Evolutionary conservation across 2,113 vertebrate species (phyloP).

Genomic region (Scomber scombrus): DNA sequence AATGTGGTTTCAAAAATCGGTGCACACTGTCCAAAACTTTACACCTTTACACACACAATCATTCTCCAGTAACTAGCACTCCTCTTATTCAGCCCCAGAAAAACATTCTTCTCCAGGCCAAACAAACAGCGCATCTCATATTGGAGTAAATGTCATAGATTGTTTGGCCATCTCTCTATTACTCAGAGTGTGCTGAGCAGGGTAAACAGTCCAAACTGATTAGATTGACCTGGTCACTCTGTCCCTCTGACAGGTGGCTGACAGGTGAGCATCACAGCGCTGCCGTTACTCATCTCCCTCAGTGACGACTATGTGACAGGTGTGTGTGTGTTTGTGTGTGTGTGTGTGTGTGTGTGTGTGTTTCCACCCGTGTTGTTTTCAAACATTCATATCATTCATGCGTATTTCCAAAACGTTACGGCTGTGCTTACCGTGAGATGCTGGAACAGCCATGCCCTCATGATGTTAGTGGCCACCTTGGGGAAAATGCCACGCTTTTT

Average conservation of each 20-base stretch:
- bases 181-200: constrained; percentile 63
- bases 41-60: background rate
- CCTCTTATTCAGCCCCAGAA: constrained; percentile 11
- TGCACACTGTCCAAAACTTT: too few relatives aligned
- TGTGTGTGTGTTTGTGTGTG: constrained; percentile 17
- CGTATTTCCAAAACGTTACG: constrained; percentile 6
- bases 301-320: constrained; percentile 63
- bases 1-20: background rate
- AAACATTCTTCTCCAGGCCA: constrained; percentile 33
- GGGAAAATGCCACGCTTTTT: constrained; percentile 99
- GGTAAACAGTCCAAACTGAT: constrained; percentile 76
- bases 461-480: constrained; percentile 99
- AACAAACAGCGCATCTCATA: constrained; percentile 38
- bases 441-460: constrained; percentile 99
- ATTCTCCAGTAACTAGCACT: constrained; percentile 13
- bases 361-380: constrained; percentile 11
- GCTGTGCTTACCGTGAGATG: constrained; percentile 96
- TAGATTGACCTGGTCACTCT: constrained; percentile 77
- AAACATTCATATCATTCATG: background rate
- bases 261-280: constrained; percentile 69
- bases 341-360: constrained; percentile 7
- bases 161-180: constrained; percentile 30
- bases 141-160: constrained; percentile 44
- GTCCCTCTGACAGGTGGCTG: constrained; percentile 74
- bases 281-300: constrained; percentile 47